Evolutionary conservation across 1,140 invertebrate genomes (phyloP).

Genomic region (Myzus persicae): DNA sequence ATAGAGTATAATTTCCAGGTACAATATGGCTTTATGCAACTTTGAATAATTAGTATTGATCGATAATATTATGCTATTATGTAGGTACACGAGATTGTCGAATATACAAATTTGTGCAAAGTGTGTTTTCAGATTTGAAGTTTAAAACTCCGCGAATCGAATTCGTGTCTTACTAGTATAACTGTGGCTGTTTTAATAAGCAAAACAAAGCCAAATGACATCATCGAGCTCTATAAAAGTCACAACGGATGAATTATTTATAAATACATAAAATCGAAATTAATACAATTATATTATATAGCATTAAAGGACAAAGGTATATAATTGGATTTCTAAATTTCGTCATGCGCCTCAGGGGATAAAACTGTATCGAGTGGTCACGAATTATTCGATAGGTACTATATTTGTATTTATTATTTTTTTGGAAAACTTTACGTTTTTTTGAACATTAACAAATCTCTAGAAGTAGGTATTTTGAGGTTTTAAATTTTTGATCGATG

Average conservation of each 20-base stretch:
- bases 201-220: neutral
- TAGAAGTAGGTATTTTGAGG: neutral
- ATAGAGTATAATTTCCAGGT: neutral
- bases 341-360: neutral
- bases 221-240: too few species aligned
- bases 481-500: too few species aligned
- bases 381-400: neutral
- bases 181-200: neutral
- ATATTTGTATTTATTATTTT: neutral
- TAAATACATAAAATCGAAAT: neutral
- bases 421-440: neutral
- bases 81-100: neutral
- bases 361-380: neutral
- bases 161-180: neutral
- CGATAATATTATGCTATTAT: too few species aligned
- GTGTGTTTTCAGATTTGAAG: neutral
- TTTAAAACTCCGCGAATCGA: neutral
- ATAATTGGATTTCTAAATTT: neutral
- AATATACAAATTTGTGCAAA: neutral
- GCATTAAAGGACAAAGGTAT: neutral
- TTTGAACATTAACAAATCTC: neutral
- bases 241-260: too few species aligned
- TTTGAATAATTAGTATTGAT: neutral
- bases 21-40: neutral
- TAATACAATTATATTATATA: neutral